phyloP scores from a whole-genome alignment of 2,797 vertebrate genomes.

The Chiroxiphia lanceolata region DNA sequence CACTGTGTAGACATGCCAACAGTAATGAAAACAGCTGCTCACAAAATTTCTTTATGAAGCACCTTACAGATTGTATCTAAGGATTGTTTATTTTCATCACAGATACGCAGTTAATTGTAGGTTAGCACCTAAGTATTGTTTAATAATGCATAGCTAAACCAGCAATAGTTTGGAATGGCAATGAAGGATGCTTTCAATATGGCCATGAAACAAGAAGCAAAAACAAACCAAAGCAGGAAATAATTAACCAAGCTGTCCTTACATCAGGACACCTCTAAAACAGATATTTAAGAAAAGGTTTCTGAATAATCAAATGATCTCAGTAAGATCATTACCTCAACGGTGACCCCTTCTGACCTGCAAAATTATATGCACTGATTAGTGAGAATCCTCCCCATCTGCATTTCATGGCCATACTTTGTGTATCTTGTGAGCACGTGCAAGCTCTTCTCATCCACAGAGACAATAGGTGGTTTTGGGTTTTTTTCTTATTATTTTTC shows the following conservation, averaged over 20 bases:
- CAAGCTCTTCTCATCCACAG: constrained; percentile 14
- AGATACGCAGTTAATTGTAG: neutral
- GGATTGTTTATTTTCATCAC: neutral
- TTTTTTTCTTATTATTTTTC: neutral
- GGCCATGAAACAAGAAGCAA: neutral
- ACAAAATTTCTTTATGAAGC: neutral
- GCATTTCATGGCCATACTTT: neutral
- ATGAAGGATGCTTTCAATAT: neutral
- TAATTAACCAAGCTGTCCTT: neutral
- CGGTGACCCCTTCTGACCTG: neutral
- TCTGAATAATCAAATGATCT: neutral
- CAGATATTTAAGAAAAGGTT: neutral
- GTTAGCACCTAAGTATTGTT: neutral
- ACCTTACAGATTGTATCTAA: neutral
- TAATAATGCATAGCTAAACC: neutral
- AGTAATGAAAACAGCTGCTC: neutral
- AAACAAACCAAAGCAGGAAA: neutral
- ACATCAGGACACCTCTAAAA: neutral
- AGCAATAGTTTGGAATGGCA: neutral
- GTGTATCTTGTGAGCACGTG: neutral
- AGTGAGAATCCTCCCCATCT: neutral
- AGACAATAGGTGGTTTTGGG: neutral
- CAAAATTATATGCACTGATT: neutral
- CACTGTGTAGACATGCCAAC: neutral
- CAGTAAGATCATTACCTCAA: neutral